A percentile compares a stretch with the other conserved stretches of the same genome.
Conservation (phyloP, 2,113 vertebrate genomes). For the Aramus guarauna region DNA sequence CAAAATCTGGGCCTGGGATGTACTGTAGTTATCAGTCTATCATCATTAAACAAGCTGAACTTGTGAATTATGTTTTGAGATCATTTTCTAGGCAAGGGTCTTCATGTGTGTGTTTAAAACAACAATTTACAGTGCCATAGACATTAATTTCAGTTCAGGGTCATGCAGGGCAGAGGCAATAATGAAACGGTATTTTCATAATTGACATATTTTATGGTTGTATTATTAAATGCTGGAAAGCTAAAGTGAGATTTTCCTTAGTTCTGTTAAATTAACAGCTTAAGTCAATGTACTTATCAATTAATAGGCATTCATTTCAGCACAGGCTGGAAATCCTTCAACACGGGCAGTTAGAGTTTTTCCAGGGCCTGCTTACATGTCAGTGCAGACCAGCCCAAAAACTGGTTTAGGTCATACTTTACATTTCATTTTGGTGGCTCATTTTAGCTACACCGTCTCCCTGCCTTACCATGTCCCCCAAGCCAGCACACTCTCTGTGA, state of each 20-base stretch:
- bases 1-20: not conserved
- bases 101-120: not conserved
- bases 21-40: not conserved
- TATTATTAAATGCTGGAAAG: not conserved
- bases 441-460: not conserved
- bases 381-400: not conserved
- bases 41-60: not conserved
- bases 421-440: not conserved
- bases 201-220: not conserved
- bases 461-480: not conserved
- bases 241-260: not conserved
- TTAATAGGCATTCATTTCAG: not conserved
- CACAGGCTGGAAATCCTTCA: not conserved
- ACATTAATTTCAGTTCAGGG: not conserved
- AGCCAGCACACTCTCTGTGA: not conserved
- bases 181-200: not conserved
- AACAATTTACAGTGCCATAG: not conserved
- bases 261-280: not conserved
- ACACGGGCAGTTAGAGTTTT: rapidly evolving
- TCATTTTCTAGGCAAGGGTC: not conserved
- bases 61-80: not conserved
- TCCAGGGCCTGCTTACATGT: not conserved
- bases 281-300: not conserved
- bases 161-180: not conserved
- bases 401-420: not conserved